Conservation (phyloP, 1,140 invertebrate species). For the Drosophila persimilis region DNA sequence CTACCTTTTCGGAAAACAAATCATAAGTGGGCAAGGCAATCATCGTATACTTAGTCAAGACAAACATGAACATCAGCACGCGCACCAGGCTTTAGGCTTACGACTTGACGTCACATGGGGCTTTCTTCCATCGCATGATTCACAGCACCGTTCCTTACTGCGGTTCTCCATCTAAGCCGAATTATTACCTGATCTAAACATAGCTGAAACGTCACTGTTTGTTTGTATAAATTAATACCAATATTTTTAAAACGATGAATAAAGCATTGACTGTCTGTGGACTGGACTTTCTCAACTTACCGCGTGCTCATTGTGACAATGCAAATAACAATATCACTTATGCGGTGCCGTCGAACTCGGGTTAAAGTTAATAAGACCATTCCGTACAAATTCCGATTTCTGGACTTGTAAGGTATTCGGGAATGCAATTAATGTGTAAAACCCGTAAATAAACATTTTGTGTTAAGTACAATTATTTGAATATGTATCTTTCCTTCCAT, state of each 20-base stretch:
- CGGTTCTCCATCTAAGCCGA: constrained; percentile 4
- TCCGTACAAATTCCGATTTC: constrained; percentile 7
- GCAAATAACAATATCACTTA: constrained; percentile 22
- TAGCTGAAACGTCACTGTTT: constrained; percentile 32
- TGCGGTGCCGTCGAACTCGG: constrained; percentile 30
- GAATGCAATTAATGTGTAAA: constrained; percentile 48
- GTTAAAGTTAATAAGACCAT: neutral
- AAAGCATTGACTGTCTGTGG: constrained; percentile 4
- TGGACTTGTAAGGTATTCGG: constrained; percentile 31
- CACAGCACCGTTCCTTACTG: neutral
- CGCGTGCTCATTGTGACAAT: constrained; percentile 30
- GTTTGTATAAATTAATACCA: constrained; percentile 9
- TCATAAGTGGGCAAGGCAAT: constrained; percentile 50
- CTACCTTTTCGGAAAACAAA: constrained; percentile 21
- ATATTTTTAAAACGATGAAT: constrained; percentile 38
- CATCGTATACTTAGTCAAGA: neutral
- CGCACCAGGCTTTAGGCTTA: constrained; percentile 7
- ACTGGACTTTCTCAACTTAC: constrained; percentile 28
- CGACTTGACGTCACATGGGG: constrained; percentile 32
- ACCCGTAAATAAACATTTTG: constrained; percentile 47
- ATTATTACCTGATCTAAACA: constrained; percentile 11
- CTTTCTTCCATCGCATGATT: constrained; percentile 33
- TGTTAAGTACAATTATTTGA: constrained; percentile 20
- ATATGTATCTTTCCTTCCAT: constrained; percentile 24
- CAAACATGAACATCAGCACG: constrained; percentile 39